A percentile compares a stretch with the other conserved stretches of the same genome.
phyloP scores from a whole-genome alignment of 2,113 vertebrate genomes.

The Toxotes chatareus region DNA sequence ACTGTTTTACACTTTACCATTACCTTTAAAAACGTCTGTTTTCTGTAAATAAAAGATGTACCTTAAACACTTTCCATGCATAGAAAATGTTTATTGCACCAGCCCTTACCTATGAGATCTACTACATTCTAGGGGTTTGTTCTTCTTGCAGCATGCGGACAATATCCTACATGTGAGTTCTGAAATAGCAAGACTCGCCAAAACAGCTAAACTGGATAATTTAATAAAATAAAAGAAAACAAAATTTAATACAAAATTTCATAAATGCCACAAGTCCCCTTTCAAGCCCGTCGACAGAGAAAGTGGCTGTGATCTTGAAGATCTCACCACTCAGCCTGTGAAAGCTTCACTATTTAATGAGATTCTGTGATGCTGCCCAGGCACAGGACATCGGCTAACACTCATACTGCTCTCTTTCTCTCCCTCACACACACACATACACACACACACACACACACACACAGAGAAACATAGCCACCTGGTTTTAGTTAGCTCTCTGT shows the following conservation, averaged over 20 bases:
- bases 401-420: conserved; percentile 63
- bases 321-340: conserved; percentile 80
- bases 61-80: not conserved
- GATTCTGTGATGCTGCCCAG: conserved; percentile 80
- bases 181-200: not conserved
- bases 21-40: conserved; percentile 3
- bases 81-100: conserved; percentile 14
- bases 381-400: conserved; percentile 72
- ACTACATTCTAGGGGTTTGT: not conserved
- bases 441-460: conserved; percentile 49
- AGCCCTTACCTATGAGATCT: not conserved
- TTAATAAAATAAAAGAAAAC: not conserved
- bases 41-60: not conserved
- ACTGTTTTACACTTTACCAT: not conserved
- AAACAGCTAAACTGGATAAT: not conserved
- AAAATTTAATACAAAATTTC: conserved; percentile 33
- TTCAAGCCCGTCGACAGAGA: conserved; percentile 51
- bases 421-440: conserved; percentile 23
- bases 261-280: conserved; percentile 31
- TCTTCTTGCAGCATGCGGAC: not conserved
- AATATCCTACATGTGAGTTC: not conserved
- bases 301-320: conserved; percentile 76
- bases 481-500: conserved; percentile 66
- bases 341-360: conserved; percentile 82
- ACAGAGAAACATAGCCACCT: conserved; percentile 60